A percentile compares a stretch with the other conserved stretches of the same genome.
phyloP scores from a whole-genome alignment of 2,113 vertebrate species.

The Lampris megalopsis region DNA sequence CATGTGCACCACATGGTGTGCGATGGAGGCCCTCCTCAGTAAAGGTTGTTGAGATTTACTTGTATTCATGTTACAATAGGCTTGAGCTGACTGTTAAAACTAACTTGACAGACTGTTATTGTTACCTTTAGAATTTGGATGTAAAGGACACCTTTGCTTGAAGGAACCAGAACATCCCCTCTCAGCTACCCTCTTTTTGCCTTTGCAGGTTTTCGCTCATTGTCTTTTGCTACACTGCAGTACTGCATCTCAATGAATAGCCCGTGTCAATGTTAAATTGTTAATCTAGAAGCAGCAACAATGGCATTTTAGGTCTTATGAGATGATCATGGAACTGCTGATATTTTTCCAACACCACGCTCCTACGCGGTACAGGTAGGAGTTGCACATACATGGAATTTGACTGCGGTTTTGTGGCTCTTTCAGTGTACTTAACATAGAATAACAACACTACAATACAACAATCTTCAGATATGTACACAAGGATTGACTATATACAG shows the following conservation, averaged over 20 bases:
- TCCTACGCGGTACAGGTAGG: too few species aligned
- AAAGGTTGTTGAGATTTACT: constrained; percentile 52
- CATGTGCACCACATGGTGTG: constrained; percentile 44
- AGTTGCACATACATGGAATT: too few species aligned
- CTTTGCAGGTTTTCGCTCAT: constrained; percentile 35
- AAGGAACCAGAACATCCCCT: constrained; percentile 30
- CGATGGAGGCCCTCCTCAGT: constrained; percentile 40
- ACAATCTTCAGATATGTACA: too few species aligned
- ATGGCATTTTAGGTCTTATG: constrained; percentile 23
- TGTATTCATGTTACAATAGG: constrained; percentile 48
- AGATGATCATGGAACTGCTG: not conserved
- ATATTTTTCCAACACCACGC: constrained; percentile 12
- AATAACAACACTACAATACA: too few species aligned
- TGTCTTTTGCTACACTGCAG: constrained; percentile 47
- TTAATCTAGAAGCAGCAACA: constrained; percentile 40
- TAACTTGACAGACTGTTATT: constrained; percentile 78
- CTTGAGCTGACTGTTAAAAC: constrained; percentile 75
- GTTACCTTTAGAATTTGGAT: constrained; percentile 42
- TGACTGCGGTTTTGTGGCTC: too few species aligned
- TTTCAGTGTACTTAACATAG: too few species aligned
- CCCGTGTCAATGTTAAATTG: constrained; percentile 39
- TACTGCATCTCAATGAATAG: constrained; percentile 44
- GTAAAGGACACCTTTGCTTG: constrained; percentile 26
- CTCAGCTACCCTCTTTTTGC: constrained; percentile 37
- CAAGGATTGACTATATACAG: too few species aligned